A percentile compares a stretch with the other conserved stretches of the same genome.
Evolutionary conservation across 2,888 invertebrate genomes (phyloP).

Genomic region (Agrotis clavis): DNA sequence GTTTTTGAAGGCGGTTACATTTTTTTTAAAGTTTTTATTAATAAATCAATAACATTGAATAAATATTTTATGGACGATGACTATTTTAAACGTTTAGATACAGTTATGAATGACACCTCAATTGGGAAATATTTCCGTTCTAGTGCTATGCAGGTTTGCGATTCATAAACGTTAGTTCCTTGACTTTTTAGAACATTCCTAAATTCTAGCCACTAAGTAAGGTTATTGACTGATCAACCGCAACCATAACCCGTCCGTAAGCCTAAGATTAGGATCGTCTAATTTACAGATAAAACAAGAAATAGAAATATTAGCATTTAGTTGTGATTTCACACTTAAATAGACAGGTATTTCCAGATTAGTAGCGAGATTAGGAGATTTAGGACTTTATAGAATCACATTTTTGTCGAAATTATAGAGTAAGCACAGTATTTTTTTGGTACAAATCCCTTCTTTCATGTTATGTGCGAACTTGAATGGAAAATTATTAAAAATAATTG

Average conservation of each 20-base stretch:
- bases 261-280: not conserved
- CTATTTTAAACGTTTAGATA: too few species aligned
- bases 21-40: too few species aligned
- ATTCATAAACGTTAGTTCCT: not conserved
- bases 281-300: not conserved
- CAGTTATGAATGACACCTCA: not conserved
- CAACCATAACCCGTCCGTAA: not conserved
- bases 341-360: constrained; percentile 29
- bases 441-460: too few species aligned
- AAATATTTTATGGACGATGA: too few species aligned
- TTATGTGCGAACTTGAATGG: not conserved
- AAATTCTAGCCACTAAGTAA: not conserved
- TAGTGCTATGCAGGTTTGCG: not conserved
- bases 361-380: not conserved
- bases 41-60: too few species aligned
- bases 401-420: not conserved
- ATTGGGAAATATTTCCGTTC: not conserved
- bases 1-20: too few species aligned
- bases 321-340: constrained; percentile 46
- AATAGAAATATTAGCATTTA: constrained; percentile 35
- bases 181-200: not conserved
- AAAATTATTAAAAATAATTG: not conserved
- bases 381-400: not conserved
- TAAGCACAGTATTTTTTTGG: too few species aligned
- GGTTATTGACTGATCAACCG: not conserved